These are phyloP conservation scores for Xestoiulus laeticollis DNA, from an alignment of 2,888 invertebrate species.

Conservation along the genomic window DNA sequence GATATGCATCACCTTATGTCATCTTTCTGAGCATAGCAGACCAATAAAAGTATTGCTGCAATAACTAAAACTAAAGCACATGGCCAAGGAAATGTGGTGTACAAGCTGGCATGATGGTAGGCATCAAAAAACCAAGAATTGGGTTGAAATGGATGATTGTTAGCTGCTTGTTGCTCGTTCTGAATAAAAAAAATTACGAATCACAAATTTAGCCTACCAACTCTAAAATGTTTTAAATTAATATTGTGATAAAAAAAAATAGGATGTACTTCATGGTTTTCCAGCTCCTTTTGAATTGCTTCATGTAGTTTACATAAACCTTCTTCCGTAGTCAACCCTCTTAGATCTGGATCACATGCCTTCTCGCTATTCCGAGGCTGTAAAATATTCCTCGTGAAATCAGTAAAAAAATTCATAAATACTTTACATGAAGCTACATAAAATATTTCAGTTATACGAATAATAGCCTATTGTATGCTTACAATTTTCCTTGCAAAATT, in stretches of 20 bases:
- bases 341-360: neutral
- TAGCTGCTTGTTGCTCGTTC: conserved; percentile 30
- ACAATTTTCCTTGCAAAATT: too few species aligned
- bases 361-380: neutral
- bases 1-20: conserved; percentile 58
- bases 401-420: neutral
- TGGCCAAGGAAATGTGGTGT: conserved; percentile 75
- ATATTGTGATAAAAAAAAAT: neutral
- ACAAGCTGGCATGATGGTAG: conserved; percentile 69
- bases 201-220: neutral
- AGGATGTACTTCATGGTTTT: conserved; percentile 70
- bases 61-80: conserved; percentile 69
- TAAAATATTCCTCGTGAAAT: neutral
- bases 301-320: conserved; percentile 76
- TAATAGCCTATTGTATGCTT: too few species aligned
- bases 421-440: too few species aligned
- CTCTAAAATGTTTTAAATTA: neutral
- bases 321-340: conserved; percentile 62
- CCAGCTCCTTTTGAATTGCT: conserved; percentile 74
- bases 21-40: conserved; percentile 63
- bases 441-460: too few species aligned
- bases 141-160: conserved; percentile 24
- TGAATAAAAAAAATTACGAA: neutral
- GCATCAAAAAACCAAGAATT: conserved; percentile 65
- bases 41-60: conserved; percentile 59